A percentile compares a stretch with the other conserved stretches of the same genome.
Conservation (phyloP, 2,113 vertebrate species). For the Vanacampus margaritifer region DNA sequence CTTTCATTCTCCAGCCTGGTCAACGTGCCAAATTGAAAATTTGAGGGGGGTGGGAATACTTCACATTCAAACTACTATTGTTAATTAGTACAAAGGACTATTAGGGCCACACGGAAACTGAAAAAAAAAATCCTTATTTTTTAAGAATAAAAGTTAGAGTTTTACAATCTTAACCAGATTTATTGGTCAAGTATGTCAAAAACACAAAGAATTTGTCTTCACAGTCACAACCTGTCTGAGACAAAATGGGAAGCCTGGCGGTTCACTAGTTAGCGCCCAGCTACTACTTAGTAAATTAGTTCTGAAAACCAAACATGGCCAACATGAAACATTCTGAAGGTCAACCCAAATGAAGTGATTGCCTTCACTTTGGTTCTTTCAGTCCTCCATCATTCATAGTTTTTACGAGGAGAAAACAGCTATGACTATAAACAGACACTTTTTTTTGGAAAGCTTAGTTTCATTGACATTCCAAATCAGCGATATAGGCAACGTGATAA, state of each 20-base stretch:
- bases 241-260: too few relatives aligned
- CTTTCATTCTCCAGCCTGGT: slow-evolving; percentile 58
- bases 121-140: background rate
- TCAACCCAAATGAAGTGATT: slow-evolving; percentile 28
- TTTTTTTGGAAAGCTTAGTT: slow-evolving; percentile 32
- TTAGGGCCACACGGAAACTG: background rate
- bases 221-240: too few relatives aligned
- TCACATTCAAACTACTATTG: slow-evolving; percentile 40
- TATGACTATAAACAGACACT: slow-evolving; percentile 49
- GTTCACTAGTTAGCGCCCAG: too few relatives aligned
- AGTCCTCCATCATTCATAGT: slow-evolving; percentile 58
- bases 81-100: slow-evolving; percentile 22
- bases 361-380: slow-evolving; percentile 56
- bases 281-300: background rate
- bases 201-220: background rate
- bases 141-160: background rate
- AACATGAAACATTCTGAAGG: background rate
- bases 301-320: background rate
- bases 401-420: slow-evolving; percentile 66
- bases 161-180: too few relatives aligned
- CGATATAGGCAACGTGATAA: slow-evolving; percentile 63
- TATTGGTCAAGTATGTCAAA: background rate
- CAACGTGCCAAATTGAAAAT: slow-evolving; percentile 53
- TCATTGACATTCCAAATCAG: slow-evolving; percentile 42
- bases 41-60: slow-evolving; percentile 12